Base-by-base conservation (phyloP, 2,888 invertebrate genomes). In the Aspidiotus destructor region DNA sequence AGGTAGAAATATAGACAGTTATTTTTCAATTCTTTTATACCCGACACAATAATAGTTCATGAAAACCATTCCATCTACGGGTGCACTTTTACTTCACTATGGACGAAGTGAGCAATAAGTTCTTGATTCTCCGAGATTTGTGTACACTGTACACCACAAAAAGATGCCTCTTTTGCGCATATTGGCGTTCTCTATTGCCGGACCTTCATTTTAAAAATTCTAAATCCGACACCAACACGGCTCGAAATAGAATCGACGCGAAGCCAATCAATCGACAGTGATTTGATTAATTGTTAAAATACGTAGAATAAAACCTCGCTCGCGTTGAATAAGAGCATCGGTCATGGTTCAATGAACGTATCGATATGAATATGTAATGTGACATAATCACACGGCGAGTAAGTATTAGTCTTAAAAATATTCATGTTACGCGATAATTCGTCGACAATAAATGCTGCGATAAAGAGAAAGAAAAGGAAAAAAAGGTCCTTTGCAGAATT, bases 301-400 rank as follows among this genome's bases (percentile, higher is more conserved):
- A 61, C 17, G 61, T 61, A 61, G 61, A 61, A 61, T 61, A 61
- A 61, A 42, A 61, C 61, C 42, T 61, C 16, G n/a, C n/a, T 17
- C 44, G 44, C 41, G 28, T 3, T 28, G 28, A 28, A 28, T 28
- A 42, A 61, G 44, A 44, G 13, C 40, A 17, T 16, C 44, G 44
- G 61, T 61, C 44, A 61, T 44, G 61, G 61, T 61, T 61, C 61
- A 61, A 61, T 61, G 44, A 61, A 61, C 61, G 61, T 61, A 61
- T 61, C 61, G 61, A 61, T 61, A 61, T 61, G 61, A 61, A 61
- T 61, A 61, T 61, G 61, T 61, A 61, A 61, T 61, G 61, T 61
- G 61, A 61, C 61, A 44, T 61, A 61, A 61, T 61, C 61, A 44
- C 61, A 60, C 44, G 11, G 41, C 44, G 61, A n/a, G 42, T 44